Conservation (phyloP, 2,113 vertebrate genomes). For the Protomyctophum bolini region DNA sequence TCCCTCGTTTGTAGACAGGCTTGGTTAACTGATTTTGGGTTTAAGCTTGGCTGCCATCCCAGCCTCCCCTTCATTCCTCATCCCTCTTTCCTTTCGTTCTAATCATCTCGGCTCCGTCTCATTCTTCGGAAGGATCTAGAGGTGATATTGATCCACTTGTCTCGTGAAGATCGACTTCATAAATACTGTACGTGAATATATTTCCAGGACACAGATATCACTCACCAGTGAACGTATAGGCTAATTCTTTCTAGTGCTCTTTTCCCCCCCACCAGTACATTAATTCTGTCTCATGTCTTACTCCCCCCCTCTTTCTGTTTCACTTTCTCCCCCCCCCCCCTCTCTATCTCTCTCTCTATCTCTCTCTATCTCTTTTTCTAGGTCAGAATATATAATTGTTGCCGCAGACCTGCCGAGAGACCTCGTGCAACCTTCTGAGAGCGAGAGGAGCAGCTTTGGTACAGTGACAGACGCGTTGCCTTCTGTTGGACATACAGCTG, state of each 20-base stretch:
- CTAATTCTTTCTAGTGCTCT: neutral
- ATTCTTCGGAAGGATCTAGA: neutral
- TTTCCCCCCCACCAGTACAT: no score
- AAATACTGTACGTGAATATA: neutral
- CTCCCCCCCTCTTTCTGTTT: neutral
- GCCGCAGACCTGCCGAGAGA: slow-evolving; percentile 24
- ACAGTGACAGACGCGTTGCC: slow-evolving; percentile 20
- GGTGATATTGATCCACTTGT: neutral
- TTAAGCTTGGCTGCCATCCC: slow-evolving; percentile 8
- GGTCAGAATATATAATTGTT: slow-evolving; percentile 32
- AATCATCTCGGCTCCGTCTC: neutral
- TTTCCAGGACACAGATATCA: neutral
- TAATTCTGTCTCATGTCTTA: no score
- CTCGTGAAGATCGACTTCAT: neutral
- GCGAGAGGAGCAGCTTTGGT: slow-evolving; percentile 20
- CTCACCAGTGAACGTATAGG: neutral
- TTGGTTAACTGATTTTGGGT: slow-evolving; percentile 34
- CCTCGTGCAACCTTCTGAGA: slow-evolving; percentile 2
- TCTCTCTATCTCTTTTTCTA: slow-evolving; percentile 19
- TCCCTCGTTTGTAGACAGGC: slow-evolving; percentile 1
- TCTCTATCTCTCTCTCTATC: neutral
- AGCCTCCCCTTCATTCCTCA: no score
- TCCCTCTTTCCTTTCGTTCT: no score
- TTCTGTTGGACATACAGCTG: neutral
- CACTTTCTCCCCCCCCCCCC: neutral